phyloP scores from a whole-genome alignment of 2,888 invertebrate species.

The Steinernema carpocapsae region DNA sequence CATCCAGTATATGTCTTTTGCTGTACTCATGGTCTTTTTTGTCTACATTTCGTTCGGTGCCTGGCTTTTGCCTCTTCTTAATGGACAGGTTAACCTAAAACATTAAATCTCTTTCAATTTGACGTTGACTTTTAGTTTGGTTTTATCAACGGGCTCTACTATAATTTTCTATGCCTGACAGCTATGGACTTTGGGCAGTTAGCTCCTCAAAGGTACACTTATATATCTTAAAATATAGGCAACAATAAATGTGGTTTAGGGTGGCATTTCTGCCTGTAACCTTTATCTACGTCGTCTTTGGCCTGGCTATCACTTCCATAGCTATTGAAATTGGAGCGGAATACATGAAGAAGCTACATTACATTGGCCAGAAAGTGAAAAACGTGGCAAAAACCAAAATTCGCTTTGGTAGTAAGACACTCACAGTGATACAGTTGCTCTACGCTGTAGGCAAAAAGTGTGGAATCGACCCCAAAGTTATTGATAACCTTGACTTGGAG shows the following conservation, averaged over 20 bases:
- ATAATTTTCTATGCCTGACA: background rate
- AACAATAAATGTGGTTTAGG: background rate
- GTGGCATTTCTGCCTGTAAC: background rate
- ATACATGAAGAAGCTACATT: background rate
- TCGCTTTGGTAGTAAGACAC: background rate
- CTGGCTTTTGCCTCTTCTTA: conserved; percentile 53
- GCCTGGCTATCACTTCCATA: background rate
- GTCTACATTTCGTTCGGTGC: conserved; percentile 58
- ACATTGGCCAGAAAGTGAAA: background rate
- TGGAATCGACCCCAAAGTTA: conserved; percentile 9
- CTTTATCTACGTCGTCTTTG: background rate
- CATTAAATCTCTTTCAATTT: background rate
- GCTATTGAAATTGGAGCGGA: background rate
- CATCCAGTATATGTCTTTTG: conserved; percentile 55
- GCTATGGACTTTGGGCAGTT: conserved; percentile 1
- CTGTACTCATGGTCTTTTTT: conserved; percentile 53
- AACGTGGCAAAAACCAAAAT: background rate
- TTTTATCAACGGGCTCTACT: conserved; percentile 5
- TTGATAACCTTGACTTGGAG: background rate
- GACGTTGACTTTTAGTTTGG: background rate
- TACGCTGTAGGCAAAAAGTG: conserved; percentile 24
- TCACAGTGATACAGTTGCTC: background rate
- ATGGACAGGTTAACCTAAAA: conserved; percentile 50
- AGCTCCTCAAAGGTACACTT: background rate
- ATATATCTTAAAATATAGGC: background rate